phyloP scores from a whole-genome alignment of 2,888 invertebrate species.

The Ditula angustiorana region DNA sequence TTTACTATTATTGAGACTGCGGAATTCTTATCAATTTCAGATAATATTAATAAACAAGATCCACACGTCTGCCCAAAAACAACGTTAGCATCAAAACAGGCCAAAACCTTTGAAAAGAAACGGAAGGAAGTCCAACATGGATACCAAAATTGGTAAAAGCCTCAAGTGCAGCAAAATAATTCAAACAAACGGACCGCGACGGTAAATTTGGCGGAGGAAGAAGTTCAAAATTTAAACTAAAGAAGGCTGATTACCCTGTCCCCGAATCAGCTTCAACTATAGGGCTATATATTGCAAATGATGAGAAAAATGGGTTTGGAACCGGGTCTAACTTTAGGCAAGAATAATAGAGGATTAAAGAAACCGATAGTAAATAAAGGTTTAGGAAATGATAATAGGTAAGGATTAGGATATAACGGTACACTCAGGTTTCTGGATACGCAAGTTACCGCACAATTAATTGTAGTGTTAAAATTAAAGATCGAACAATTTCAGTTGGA shows the following conservation, averaged over 20 bases:
- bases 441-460: background rate
- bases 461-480: background rate
- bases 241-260: background rate
- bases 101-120: background rate
- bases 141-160: background rate
- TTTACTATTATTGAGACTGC: no score
- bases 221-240: background rate
- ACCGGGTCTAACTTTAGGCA: background rate
- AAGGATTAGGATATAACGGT: background rate
- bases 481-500: background rate
- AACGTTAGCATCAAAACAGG: no score
- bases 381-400: background rate
- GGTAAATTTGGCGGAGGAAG: background rate
- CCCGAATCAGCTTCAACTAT: background rate
- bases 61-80: no score
- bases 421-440: background rate
- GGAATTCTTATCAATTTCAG: no score
- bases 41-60: no score
- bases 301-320: background rate
- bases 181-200: background rate
- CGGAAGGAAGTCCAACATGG: background rate
- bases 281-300: background rate
- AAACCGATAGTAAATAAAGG: background rate
- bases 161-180: background rate
- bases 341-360: background rate